Evolutionary conservation across 2,888 invertebrate genomes (phyloP).

Genomic region (Macrosiphum euphorbiae): DNA sequence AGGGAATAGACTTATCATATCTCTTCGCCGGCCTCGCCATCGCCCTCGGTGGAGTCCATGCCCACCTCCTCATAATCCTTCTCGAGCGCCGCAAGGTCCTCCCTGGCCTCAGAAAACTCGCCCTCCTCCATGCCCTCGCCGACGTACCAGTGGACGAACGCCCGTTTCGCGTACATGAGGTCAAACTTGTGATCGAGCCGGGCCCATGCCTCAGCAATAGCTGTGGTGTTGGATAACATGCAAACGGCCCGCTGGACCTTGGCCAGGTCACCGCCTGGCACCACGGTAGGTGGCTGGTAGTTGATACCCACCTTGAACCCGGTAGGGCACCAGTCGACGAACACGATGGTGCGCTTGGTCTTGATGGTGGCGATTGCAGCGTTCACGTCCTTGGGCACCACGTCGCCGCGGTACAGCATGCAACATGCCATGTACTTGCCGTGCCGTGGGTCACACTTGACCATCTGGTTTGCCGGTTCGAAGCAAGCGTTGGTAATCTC

Average conservation of each 20-base stretch:
- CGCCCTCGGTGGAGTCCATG: slow-evolving; percentile 75
- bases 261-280: slow-evolving; percentile 73
- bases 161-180: slow-evolving; percentile 79
- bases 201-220: slow-evolving; percentile 79
- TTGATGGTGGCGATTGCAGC: slow-evolving; percentile 95
- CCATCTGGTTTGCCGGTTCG: slow-evolving; percentile 97
- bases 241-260: slow-evolving; percentile 78
- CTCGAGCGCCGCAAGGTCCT: slow-evolving; percentile 81
- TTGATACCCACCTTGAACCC: slow-evolving; percentile 74
- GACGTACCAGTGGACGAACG: slow-evolving; percentile 83
- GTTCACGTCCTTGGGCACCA: slow-evolving; percentile 95
- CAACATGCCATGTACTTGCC: slow-evolving; percentile 97
- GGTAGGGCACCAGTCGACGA: slow-evolving; percentile 92
- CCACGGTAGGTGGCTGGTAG: slow-evolving; percentile 73
- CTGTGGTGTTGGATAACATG: slow-evolving; percentile 79
- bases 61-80: slow-evolving; percentile 82
- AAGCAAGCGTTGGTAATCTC: slow-evolving; percentile 97
- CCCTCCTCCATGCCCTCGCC: slow-evolving; percentile 87
- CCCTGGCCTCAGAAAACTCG: slow-evolving; percentile 84
- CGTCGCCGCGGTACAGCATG: slow-evolving; percentile 92
- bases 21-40: slow-evolving; percentile 75
- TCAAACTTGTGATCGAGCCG: slow-evolving; percentile 79
- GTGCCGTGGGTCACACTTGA: slow-evolving; percentile 92
- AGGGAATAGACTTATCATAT: slow-evolving; percentile 64
- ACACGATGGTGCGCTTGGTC: slow-evolving; percentile 93